phyloP scores from a whole-genome alignment of 2,888 invertebrate species.

The Clunio marinus region DNA sequence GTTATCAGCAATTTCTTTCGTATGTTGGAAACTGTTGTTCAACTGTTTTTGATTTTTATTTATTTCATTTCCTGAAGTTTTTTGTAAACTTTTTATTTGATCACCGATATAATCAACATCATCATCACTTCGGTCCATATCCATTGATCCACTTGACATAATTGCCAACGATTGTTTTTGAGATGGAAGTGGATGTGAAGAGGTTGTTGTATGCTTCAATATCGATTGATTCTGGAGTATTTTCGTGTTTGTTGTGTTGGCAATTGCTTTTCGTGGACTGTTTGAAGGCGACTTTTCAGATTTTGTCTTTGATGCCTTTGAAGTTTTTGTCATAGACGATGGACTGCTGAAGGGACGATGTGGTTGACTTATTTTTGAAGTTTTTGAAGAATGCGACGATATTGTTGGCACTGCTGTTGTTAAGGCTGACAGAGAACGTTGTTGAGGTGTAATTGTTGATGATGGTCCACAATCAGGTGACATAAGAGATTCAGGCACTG shows the following conservation, averaged over 20 bases:
- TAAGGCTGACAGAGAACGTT: neutral
- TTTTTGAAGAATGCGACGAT: no score
- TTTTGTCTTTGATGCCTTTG: slow-evolving; percentile 9
- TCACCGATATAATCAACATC: slow-evolving; percentile 62
- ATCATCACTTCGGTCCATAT: slow-evolving; percentile 54
- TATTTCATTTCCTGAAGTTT: no score
- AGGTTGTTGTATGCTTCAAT: slow-evolving; percentile 11
- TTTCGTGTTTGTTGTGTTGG: slow-evolving; percentile 34
- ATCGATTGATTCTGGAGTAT: slow-evolving; percentile 29
- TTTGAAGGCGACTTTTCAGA: slow-evolving; percentile 46
- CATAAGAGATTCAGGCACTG: slow-evolving; percentile 82
- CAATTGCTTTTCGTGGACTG: slow-evolving; percentile 47
- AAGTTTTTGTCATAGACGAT: neutral
- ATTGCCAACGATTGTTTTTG: no score
- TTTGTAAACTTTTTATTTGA: slow-evolving; percentile 63
- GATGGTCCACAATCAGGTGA: slow-evolving; percentile 63
- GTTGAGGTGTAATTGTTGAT: neutral
- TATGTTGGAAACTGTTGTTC: slow-evolving; percentile 44
- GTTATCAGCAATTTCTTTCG: slow-evolving; percentile 43
- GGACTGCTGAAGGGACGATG: slow-evolving; percentile 24
- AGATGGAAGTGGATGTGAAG: neutral
- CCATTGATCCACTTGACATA: neutral
- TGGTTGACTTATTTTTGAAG: neutral
- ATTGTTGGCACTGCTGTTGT: neutral
- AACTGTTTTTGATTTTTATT: slow-evolving; percentile 49